A percentile compares a stretch with the other conserved stretches of the same genome.
phyloP scores from a whole-genome alignment of 1,140 invertebrate species.

The Thaumatotibia leucotreta region DNA sequence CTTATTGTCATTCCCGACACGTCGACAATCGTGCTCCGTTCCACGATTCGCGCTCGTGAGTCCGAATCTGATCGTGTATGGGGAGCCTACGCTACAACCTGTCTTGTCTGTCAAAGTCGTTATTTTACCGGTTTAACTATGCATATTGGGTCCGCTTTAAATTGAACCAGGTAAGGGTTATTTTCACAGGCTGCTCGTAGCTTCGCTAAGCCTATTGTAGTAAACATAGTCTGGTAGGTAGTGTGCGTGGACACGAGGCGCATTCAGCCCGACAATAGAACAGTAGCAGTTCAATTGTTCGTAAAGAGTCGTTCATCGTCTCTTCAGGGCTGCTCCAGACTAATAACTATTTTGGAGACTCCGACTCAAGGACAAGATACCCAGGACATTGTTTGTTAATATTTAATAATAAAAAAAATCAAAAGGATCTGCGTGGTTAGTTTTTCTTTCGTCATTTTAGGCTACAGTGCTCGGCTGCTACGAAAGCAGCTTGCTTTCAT shows the following conservation, averaged over 20 bases:
- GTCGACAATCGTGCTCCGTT: conserved; percentile 25
- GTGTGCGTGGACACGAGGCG: conserved; percentile 5
- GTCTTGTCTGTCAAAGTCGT: conserved; percentile 12
- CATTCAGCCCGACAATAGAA: conserved; percentile 7
- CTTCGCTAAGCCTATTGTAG: conserved; percentile 1
- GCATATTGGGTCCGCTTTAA: not conserved
- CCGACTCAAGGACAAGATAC: not conserved
- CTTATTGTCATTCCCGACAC: conserved; percentile 28
- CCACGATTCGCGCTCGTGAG: conserved; percentile 26
- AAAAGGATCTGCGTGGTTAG: no score
- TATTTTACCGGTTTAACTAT: conserved; percentile 1
- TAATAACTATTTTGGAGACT: conserved; percentile 2
- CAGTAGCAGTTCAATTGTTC: conserved; percentile 6
- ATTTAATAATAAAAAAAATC: not conserved
- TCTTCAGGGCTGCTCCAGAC: not conserved
- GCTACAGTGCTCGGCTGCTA: no score
- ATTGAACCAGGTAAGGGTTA: not conserved
- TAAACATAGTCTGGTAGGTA: not conserved
- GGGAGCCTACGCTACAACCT: conserved; percentile 11
- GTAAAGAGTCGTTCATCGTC: conserved; percentile 2
- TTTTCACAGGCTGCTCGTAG: not conserved
- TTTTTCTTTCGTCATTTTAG: no score
- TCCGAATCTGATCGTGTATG: conserved; percentile 13
- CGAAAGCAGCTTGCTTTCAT: no score
- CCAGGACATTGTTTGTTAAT: not conserved